Base-by-base conservation (phyloP, 2,888 invertebrate species). In the Beris morrisii region DNA sequence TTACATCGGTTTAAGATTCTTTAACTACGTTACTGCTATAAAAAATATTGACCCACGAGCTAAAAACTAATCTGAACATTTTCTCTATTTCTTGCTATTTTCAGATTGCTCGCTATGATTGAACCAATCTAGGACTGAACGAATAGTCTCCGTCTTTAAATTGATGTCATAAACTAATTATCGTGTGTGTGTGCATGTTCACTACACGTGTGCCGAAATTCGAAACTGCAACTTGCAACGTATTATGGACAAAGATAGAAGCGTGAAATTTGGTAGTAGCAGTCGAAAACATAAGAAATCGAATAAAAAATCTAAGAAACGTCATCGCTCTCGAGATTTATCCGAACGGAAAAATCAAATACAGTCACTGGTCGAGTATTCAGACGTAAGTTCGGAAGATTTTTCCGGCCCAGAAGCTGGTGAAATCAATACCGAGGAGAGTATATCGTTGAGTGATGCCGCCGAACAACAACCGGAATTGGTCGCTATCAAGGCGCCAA, bases 321-420 rank as follows among this genome's bases (percentile, higher is more conserved):
- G 55, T 59, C 71, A 69, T 69, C 71, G 69, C 46, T 72, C 72
- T 56, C 68, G 67, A 15, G 71, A 66, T 15, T 54, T 64, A 48
- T 22, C 48, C 9, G 61, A 56, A 2, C 31, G 9, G 12, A 58
- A 56, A 22, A 45, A 59, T 43, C 52, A 44, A 54, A 12, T 53
- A 11, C 57, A 65, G 32, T 50, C 70, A 48, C 74, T 79, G 64
- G 81, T 80, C 44, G 93, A 94, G 79, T 95, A 95, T 81, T 95
- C 94, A 13, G 95, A 95, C 82, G 94, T 95, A 43, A 93, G 93
- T 81, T 94, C 93, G 12, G 93, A 94, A 80, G 93, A 92, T 76
- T 86, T 94, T 69, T 93, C 93, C 43, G 93, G 90, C 76, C 92
- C 93, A 1, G 94, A 95, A 83, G 91, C 93, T 52, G 94, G 93